Evolutionary conservation across 2,888 invertebrate species (phyloP).

Genomic region (Leptodirus hochenwartii): DNA sequence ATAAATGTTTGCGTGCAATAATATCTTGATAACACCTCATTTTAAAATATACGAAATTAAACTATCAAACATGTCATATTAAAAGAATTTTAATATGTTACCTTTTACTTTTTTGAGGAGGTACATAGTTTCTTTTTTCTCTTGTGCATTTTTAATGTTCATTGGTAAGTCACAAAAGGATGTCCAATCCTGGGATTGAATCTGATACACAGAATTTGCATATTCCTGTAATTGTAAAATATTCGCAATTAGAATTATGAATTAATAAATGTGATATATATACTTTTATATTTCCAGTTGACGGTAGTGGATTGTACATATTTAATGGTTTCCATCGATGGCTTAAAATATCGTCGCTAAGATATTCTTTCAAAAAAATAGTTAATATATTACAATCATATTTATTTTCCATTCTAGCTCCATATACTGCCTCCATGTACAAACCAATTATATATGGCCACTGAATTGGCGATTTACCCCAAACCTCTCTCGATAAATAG

Average conservation of each 20-base stretch:
- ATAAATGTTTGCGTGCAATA: too few species aligned
- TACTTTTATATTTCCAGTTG: constrained; percentile 33
- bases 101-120: constrained; percentile 48
- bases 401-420: constrained; percentile 65
- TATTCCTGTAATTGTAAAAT: too few species aligned
- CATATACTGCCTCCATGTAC: constrained; percentile 64
- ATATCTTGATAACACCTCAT: too few species aligned
- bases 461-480: constrained; percentile 26
- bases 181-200: too few species aligned
- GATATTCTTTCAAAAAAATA: constrained; percentile 46
- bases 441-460: constrained; percentile 66
- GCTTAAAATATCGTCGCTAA: constrained; percentile 35
- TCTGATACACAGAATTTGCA: too few species aligned
- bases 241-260: too few species aligned
- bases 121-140: constrained; percentile 24
- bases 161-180: too few species aligned
- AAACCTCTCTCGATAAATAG: constrained; percentile 33
- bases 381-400: constrained; percentile 50
- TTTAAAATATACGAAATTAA: too few species aligned
- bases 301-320: constrained; percentile 29
- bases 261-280: constrained; percentile 7
- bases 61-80: too few species aligned
- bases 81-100: too few species aligned
- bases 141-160: too few species aligned
- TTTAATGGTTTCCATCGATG: constrained; percentile 40